Conservation (phyloP, 2,113 vertebrate species). For the Cryptoleucopteryx plumbea region DNA sequence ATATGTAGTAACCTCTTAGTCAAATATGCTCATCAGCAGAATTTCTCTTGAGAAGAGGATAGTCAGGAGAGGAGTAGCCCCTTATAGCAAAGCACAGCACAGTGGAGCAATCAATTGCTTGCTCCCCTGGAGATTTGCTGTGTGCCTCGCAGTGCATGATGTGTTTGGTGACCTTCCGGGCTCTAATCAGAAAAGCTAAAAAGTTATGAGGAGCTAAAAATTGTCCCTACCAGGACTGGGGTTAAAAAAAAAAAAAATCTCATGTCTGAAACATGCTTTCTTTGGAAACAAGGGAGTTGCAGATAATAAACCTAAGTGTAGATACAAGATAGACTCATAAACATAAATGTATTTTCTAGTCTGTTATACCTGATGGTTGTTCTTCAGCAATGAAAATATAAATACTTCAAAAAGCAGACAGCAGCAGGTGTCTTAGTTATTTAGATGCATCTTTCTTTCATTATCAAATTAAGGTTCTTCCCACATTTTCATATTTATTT, state of each 20-base stretch:
- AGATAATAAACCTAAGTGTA: background rate
- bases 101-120: background rate
- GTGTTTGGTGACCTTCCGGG: background rate
- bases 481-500: background rate
- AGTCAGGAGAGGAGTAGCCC: background rate
- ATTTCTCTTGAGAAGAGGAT: background rate
- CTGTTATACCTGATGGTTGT: background rate
- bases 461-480: background rate
- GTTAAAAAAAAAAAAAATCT: background rate
- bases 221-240: background rate
- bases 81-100: background rate
- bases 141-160: rapidly evolving
- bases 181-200: background rate
- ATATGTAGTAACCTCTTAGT: background rate
- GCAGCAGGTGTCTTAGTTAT: background rate
- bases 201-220: background rate
- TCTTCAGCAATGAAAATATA: background rate
- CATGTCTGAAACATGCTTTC: background rate
- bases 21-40: background rate
- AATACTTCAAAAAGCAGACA: background rate
- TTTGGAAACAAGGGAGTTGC: background rate
- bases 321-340: background rate
- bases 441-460: background rate
- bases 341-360: background rate
- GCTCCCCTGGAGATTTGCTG: background rate